These are phyloP conservation scores for Micromussa lordhowensis DNA, from an alignment of 92 coral and sea anemone genomes.

Conservation along the genomic window DNA sequence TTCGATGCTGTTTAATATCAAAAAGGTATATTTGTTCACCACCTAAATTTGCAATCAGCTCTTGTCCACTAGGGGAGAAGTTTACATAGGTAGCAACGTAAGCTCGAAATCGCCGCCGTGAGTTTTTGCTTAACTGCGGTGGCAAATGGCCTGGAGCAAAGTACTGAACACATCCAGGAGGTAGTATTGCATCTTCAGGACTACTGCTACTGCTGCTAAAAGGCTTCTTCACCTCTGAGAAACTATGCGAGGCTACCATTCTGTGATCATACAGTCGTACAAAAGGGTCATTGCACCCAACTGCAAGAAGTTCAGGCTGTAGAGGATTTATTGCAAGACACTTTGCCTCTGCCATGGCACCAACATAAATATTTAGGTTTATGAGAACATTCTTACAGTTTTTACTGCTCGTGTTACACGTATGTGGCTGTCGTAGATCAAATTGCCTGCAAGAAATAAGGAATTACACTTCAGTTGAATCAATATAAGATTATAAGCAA, in stretches of 20 bases:
- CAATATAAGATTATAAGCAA: too few relatives aligned
- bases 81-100: constrained; percentile 90
- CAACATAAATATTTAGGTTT: constrained; percentile 86
- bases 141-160: constrained; percentile 98
- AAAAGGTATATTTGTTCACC: constrained; percentile 97
- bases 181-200: constrained; percentile 73
- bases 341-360: constrained; percentile 92
- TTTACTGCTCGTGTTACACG: constrained; percentile 88
- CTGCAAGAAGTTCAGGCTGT: constrained; percentile 88
- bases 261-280: constrained; percentile 94
- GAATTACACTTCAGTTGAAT: background rate
- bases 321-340: constrained; percentile 94
- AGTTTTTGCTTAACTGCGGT: constrained; percentile 71
- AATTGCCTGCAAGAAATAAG: constrained; percentile 76
- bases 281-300: constrained; percentile 98
- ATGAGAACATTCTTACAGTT: constrained; percentile 92
- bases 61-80: constrained; percentile 90
- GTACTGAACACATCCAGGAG: constrained; percentile 90
- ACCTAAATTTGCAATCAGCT: constrained; percentile 89
- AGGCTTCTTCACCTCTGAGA: constrained; percentile 50
- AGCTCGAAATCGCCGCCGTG: constrained; percentile 78
- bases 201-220: constrained; percentile 54
- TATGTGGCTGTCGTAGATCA: constrained; percentile 95
- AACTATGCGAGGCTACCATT: constrained; percentile 82
- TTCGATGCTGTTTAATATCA: constrained; percentile 70